Conservation (phyloP, 37 sponge, comb jelly and placozoan genomes). For the Amphimedon queenslandica region DNA sequence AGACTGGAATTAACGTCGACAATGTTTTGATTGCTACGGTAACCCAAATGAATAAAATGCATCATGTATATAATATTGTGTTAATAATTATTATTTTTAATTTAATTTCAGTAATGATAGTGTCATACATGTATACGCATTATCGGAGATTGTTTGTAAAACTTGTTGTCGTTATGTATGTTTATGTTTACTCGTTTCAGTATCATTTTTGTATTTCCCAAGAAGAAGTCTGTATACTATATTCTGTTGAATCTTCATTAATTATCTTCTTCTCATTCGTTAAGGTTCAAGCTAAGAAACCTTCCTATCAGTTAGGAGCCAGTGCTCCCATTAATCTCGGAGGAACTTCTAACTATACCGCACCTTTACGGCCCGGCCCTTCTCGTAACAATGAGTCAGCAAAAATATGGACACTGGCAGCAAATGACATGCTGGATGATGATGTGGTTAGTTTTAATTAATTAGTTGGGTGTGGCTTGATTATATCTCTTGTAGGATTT, state of each 20-base stretch:
- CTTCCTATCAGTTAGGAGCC: slow-evolving; percentile 80
- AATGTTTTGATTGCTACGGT: slow-evolving; percentile 2
- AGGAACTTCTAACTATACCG: too few species aligned
- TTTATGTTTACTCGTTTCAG: too few species aligned
- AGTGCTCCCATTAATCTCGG: slow-evolving; percentile 60
- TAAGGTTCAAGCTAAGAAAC: slow-evolving; percentile 74
- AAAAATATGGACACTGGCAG: slow-evolving; percentile 58
- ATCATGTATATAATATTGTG: too few species aligned
- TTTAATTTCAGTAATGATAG: too few species aligned
- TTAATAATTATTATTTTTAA: too few species aligned
- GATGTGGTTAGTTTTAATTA: slow-evolving; percentile 31
- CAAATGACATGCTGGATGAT: slow-evolving; percentile 45
- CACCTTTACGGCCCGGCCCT: neutral
- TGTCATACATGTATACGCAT: too few species aligned
- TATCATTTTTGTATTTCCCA: too few species aligned
- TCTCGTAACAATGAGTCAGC: slow-evolving; percentile 6
- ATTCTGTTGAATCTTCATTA: neutral
- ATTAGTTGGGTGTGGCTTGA: neutral
- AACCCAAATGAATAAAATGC: too few species aligned
- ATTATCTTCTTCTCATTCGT: neutral
- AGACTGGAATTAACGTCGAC: neutral
- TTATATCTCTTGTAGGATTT: slow-evolving; percentile 53
- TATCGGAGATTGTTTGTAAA: too few species aligned
- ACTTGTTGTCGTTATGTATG: too few species aligned
- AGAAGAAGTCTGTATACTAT: neutral